Evolutionary conservation across 1,140 invertebrate species (phyloP), one percentile per base, ranked within the genome.

Genomic region (Orius laevigatus): DNA sequence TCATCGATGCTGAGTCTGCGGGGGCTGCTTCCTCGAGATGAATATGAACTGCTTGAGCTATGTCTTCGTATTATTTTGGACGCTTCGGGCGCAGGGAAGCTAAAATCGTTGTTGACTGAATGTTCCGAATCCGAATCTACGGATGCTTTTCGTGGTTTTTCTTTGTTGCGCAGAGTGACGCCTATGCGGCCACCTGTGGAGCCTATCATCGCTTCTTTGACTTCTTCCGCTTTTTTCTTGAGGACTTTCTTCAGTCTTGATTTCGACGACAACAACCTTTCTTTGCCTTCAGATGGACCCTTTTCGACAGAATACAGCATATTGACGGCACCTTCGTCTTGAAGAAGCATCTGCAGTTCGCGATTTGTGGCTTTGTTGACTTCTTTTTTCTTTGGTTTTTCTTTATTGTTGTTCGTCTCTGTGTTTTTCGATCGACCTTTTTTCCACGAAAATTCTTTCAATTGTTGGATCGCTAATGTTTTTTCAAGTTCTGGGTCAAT

Each of bases 311-410:
- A 78, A 56, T 84, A 84, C 11, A 88, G 66, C 70, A 88, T 79
- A 62, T 86, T 86, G 1, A 85, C 79, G 2, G 84, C 81, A 1
- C 84, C 84, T 61, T 88, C 84, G 62, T 87, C 84, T 62, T 81
- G 81, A 50, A 88, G 64, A 35, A 88, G 60, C 51, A 70, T 74
- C 56, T 85, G 81, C 38, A 87, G 71, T 67, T 88, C 84, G 35
- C 57, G 70, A 70, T 58, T 76, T 75, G 48, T 63, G 40, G 20
- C n/a, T 12, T 62, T 11, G 36, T 49, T 19, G 6, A 51, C 2
- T 40, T 61, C 61, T 19, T 60, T 60, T 15, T 46, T 49, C 1
- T 44, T 16, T 36, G 52, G 5, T 11, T 48, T 35, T 9, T 46
- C 36, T 47, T 36, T 57, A 31, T 44, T 46, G 12, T 46, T 53